A percentile compares a stretch with the other conserved stretches of the same genome.
These are phyloP conservation scores for Epinephelus malabaricus DNA, from an alignment of 2,797 vertebrate species.

Conservation along the genomic window DNA sequence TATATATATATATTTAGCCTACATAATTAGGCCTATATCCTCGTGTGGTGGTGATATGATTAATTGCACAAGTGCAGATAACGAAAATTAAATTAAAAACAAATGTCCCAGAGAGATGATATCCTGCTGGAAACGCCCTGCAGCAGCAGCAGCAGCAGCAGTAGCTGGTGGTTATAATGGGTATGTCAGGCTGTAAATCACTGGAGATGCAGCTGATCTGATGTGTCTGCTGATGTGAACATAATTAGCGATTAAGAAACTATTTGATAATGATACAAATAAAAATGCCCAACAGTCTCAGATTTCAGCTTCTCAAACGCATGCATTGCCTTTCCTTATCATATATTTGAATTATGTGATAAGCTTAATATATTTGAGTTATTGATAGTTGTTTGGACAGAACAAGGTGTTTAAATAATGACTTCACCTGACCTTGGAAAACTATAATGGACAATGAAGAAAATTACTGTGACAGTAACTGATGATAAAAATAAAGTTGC, in stretches of 20 bases:
- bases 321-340: background rate
- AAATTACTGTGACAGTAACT: background rate
- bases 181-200: background rate
- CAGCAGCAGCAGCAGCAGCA: slow-evolving; percentile 12
- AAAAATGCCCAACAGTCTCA: background rate
- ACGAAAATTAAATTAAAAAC: background rate
- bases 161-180: background rate
- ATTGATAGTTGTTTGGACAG: background rate
- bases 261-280: background rate
- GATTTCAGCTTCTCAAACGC: background rate
- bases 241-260: no score
- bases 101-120: background rate
- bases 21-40: background rate
- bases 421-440: no score
- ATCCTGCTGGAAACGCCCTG: slow-evolving; percentile 53
- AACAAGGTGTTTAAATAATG: background rate
- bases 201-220: background rate
- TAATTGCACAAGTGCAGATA: background rate
- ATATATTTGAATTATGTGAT: background rate
- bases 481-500: background rate
- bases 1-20: no score
- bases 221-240: background rate
- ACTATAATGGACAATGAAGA: background rate
- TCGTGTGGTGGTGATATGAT: background rate
- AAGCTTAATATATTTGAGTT: background rate